These are phyloP conservation scores for Polydrusus cervinus DNA, from an alignment of 2,888 invertebrate species.

Conservation along the genomic window DNA sequence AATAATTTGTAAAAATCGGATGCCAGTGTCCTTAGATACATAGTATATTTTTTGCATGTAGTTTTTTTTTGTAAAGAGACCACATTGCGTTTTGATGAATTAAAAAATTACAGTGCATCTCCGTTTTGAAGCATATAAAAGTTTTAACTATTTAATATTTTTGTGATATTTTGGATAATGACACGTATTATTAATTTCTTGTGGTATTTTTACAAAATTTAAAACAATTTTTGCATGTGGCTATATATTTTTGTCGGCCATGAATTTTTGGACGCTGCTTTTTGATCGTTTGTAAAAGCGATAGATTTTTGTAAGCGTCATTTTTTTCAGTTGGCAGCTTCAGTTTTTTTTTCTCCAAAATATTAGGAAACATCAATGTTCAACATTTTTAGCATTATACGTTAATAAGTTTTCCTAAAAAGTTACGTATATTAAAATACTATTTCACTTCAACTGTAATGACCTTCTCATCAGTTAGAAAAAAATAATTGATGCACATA, in stretches of 20 bases:
- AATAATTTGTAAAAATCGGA: slow-evolving; percentile 41
- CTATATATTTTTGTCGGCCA: slow-evolving; percentile 69
- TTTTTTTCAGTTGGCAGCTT: slow-evolving; percentile 52
- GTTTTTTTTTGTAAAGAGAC: slow-evolving; percentile 37
- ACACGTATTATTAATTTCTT: no score
- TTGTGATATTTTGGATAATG: no score
- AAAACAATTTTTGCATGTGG: slow-evolving; percentile 66
- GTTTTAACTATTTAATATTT: no score
- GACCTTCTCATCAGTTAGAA: no score
- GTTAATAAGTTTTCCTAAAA: no score
- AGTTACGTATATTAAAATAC: no score
- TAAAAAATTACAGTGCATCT: no score
- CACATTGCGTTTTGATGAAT: background rate
- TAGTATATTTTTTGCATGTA: slow-evolving; percentile 41
- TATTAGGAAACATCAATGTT: slow-evolving; percentile 10
- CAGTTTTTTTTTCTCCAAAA: slow-evolving; percentile 58
- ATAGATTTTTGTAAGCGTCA: slow-evolving; percentile 48
- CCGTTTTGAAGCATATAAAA: no score
- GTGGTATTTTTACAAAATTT: slow-evolving; percentile 36
- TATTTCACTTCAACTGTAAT: no score
- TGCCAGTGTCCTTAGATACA: slow-evolving; percentile 55
- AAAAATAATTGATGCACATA: no score
- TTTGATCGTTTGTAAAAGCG: slow-evolving; percentile 62
- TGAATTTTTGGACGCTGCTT: slow-evolving; percentile 63
- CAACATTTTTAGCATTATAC: background rate